Evolutionary conservation across 1,140 invertebrate genomes (phyloP), one percentile per base, ranked within the genome.

Genomic region (Ooceraea biroi): DNA sequence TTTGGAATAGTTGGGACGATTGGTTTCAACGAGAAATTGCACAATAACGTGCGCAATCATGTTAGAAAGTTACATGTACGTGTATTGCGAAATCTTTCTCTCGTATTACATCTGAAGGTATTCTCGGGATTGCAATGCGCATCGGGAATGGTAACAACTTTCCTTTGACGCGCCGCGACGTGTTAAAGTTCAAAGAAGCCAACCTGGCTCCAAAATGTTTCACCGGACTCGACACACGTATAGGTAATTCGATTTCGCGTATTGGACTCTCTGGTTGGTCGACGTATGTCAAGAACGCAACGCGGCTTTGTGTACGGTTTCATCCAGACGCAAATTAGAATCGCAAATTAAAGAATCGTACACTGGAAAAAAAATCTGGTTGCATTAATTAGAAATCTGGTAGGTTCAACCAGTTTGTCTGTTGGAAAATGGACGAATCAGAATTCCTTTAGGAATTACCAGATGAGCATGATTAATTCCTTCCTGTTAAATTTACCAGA

Each of bases 181-280:
- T 27, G 48, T 55, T 55, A 12, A 55, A 55, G 65, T 80, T 80
- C 65, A 71, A 44, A 71, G 50, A 50, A 71, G 46, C 52, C 41
- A 80, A 71, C 71, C 46, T 69, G 52, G 65, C 50, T 57, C 22
- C 65, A 80, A 80, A 69, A 57, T 46, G 50, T 58, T 58, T n/a
- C n/a, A n/a, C n/a, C n/a, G 55, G 65, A 80, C 36, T 44, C 65
- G 50, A 63, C 44, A 36, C 46, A 80, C 30, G 36, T 36, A 19
- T 46, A 57, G 65, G 22, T 69, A 80, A 80, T 80, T 80, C 14
- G 25, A 71, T 80, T 71, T 57, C 36, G 46, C 50, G 50, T 69
- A 8, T 30, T 55, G 19, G 22, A 41, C 27, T 52, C 44, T 69
- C n/a, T n/a, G 65, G 22, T 66, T 57, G 65, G 65, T 27, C 50